These are phyloP conservation scores for Trochalopteron elliotii DNA, from an alignment of 2,113 vertebrate species.

Conservation along the genomic window DNA sequence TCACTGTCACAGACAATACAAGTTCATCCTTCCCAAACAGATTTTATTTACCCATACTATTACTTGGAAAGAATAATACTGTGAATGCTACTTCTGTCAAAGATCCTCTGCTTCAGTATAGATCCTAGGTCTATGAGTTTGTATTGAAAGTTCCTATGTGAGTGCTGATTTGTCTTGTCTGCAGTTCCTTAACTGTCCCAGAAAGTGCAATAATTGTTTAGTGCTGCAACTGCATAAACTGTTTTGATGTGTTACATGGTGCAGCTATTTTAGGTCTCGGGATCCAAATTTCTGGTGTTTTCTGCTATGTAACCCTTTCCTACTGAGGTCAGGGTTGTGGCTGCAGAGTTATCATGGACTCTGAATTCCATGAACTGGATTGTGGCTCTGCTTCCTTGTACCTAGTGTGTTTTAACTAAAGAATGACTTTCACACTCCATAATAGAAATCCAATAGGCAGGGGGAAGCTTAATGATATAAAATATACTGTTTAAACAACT, in stretches of 20 bases:
- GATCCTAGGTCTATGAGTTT: background rate
- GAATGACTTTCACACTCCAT: background rate
- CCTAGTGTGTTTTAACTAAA: constrained; percentile 42
- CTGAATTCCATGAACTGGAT: background rate
- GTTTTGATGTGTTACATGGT: background rate
- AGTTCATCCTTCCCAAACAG: background rate
- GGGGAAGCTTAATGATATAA: constrained; percentile 44
- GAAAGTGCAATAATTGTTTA: background rate
- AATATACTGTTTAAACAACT: constrained; percentile 61
- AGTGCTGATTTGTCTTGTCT: background rate
- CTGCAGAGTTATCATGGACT: background rate
- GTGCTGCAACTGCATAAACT: background rate
- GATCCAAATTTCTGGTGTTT: background rate
- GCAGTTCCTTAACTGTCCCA: background rate
- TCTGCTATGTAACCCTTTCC: background rate
- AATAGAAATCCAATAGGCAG: constrained; percentile 49
- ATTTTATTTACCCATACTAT: background rate
- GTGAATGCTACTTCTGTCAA: background rate
- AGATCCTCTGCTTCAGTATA: background rate
- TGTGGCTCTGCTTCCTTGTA: background rate
- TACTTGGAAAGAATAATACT: background rate
- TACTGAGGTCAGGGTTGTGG: background rate
- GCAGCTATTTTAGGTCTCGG: background rate
- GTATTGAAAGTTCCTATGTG: background rate
- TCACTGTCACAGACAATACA: background rate